Conservation (phyloP, 2,888 invertebrate genomes). For the Galeopsomyia nigrocyanea region DNA sequence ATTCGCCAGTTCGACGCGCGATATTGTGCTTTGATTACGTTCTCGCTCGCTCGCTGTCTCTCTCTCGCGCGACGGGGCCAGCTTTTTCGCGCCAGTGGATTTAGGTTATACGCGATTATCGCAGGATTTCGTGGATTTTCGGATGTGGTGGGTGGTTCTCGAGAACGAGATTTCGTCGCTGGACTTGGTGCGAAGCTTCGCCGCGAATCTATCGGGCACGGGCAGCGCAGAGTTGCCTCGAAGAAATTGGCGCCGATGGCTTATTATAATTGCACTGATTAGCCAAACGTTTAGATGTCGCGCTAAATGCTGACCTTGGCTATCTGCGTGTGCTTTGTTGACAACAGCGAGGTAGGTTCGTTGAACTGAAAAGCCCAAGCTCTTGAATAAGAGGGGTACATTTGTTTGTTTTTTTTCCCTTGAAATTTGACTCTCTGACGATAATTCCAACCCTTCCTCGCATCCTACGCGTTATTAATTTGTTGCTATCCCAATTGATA, state of each 20-base stretch:
- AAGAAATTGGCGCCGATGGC: no score
- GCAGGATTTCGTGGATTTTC: neutral
- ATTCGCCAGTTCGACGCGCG: no score
- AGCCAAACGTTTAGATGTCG: no score
- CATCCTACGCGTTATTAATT: constrained; percentile 11
- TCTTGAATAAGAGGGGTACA: neutral
- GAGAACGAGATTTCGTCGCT: no score
- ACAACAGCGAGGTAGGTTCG: constrained; percentile 32
- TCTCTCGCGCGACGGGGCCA: neutral
- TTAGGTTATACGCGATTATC: constrained; percentile 17
- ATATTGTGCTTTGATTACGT: no score
- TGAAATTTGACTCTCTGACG: neutral
- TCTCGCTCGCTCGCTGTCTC: neutral
- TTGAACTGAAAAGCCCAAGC: constrained; percentile 14
- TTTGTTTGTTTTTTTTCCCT: neutral
- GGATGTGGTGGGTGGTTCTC: no score
- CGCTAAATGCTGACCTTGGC: no score
- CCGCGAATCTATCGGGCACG: no score
- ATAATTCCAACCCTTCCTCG: neutral
- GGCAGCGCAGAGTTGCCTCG: no score
- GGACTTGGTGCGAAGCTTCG: no score
- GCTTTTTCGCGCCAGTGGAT: no score
- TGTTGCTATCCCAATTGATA: constrained; percentile 14
- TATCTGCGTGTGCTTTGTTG: constrained; percentile 23
- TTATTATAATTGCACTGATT: no score